Evolutionary conservation across 1,140 invertebrate species (phyloP).

Genomic region (Bombus consobrinus): DNA sequence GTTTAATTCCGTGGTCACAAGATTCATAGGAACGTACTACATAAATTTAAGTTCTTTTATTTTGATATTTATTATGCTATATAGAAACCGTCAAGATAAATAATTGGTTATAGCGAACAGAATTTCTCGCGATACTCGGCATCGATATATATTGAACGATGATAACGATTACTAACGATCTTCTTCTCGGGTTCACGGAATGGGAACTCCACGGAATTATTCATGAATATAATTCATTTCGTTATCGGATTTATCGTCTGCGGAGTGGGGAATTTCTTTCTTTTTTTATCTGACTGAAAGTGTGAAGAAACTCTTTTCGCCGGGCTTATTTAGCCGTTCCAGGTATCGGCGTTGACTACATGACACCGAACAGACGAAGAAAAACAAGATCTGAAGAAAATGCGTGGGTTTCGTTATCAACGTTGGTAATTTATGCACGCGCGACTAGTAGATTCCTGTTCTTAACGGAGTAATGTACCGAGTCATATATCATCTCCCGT

Average conservation of each 20-base stretch:
- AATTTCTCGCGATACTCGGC: background rate
- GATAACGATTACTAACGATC: conserved; percentile 17
- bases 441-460: conserved; percentile 47
- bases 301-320: conserved; percentile 27
- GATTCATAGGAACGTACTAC: background rate
- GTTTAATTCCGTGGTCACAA: background rate
- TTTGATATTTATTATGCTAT: background rate
- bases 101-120: background rate
- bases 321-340: conserved; percentile 30
- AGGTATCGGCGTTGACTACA: background rate
- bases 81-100: background rate
- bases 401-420: conserved; percentile 54
- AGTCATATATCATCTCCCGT: conserved; percentile 41
- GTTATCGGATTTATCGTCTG: conserved; percentile 28
- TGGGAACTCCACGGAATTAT: conserved; percentile 14
- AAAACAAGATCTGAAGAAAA: conserved; percentile 46
- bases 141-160: background rate
- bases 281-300: background rate
- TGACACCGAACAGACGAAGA: conserved; percentile 19
- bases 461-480: background rate
- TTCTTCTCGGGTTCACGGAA: background rate
- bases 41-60: background rate
- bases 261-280: background rate
- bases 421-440: conserved; percentile 45
- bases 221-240: conserved; percentile 34